Percentiles rank a stretch among this genome's conserved stretches.
Conservation (phyloP, 2,888 invertebrate species). For the Mesorhabditis sp. region DNA sequence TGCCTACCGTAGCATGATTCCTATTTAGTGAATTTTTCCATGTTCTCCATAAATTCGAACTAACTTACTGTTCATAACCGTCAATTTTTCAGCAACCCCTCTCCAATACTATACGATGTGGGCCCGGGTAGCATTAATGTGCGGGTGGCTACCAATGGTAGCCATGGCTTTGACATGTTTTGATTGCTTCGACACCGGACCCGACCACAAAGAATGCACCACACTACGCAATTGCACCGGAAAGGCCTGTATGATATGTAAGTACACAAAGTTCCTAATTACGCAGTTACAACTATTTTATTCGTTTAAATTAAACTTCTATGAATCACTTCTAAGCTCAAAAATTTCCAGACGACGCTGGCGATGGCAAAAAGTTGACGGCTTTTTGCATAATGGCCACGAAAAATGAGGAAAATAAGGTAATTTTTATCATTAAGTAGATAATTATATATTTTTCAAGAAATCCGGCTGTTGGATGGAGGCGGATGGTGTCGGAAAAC, state of each 20-base stretch:
- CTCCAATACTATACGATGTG: too few species aligned
- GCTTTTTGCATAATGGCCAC: slow-evolving; percentile 47
- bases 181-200: slow-evolving; percentile 47
- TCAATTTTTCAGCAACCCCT: too few species aligned
- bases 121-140: background rate
- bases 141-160: background rate
- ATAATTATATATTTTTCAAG: background rate
- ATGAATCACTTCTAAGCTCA: background rate
- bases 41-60: too few species aligned
- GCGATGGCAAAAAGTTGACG: slow-evolving; percentile 38
- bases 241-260: slow-evolving; percentile 50
- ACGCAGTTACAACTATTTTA: too few species aligned
- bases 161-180: slow-evolving; percentile 32
- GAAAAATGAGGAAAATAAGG: slow-evolving; percentile 18
- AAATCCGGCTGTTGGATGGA: slow-evolving; percentile 50
- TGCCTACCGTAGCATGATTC: too few species aligned
- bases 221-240: slow-evolving; percentile 41
- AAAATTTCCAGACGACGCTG: slow-evolving; percentile 40
- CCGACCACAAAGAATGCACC: slow-evolving; percentile 39
- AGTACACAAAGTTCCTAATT: slow-evolving; percentile 8
- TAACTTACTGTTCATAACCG: too few species aligned
- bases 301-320: background rate
- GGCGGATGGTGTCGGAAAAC: slow-evolving; percentile 44
- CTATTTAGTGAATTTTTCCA: too few species aligned
- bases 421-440: background rate